A percentile compares a stretch with the other conserved stretches of the same genome.
These are phyloP conservation scores for Galaxea fascicularis DNA, from an alignment of 92 coral and sea anemone genomes.

Conservation along the genomic window DNA sequence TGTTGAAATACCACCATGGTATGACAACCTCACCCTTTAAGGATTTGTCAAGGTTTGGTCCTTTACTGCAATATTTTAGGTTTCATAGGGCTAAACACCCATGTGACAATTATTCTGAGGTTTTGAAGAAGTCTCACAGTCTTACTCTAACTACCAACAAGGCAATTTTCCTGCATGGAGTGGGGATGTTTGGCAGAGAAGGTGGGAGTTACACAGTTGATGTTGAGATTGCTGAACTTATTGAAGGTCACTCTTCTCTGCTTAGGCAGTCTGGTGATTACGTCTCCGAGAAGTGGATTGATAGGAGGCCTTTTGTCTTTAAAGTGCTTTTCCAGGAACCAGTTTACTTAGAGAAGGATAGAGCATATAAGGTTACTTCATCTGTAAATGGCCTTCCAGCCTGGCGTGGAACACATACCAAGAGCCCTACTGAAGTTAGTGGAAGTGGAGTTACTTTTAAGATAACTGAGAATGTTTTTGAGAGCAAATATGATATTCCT, in stretches of 20 bases:
- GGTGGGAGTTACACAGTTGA: neutral
- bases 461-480: too few species aligned
- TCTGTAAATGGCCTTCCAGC: too few species aligned
- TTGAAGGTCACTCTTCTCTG: neutral
- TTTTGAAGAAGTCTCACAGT: neutral
- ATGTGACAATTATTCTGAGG: too few species aligned
- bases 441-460: too few species aligned
- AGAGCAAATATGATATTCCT: too few species aligned
- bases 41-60: neutral
- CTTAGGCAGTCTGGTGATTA: neutral
- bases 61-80: neutral
- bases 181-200: slow-evolving; percentile 4
- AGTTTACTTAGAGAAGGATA: too few species aligned
- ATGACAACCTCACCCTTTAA: neutral
- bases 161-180: neutral
- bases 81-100: neutral
- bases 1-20: neutral
- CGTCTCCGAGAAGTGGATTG: neutral
- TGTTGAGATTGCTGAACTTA: neutral
- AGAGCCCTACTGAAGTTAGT: too few species aligned
- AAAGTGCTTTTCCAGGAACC: too few species aligned
- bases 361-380: too few species aligned
- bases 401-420: too few species aligned
- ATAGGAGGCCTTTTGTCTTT: too few species aligned
- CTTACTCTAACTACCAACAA: neutral